These are phyloP conservation scores for Dryocosmus kuriphilus DNA, from an alignment of 2,888 invertebrate genomes.

Conservation along the genomic window DNA sequence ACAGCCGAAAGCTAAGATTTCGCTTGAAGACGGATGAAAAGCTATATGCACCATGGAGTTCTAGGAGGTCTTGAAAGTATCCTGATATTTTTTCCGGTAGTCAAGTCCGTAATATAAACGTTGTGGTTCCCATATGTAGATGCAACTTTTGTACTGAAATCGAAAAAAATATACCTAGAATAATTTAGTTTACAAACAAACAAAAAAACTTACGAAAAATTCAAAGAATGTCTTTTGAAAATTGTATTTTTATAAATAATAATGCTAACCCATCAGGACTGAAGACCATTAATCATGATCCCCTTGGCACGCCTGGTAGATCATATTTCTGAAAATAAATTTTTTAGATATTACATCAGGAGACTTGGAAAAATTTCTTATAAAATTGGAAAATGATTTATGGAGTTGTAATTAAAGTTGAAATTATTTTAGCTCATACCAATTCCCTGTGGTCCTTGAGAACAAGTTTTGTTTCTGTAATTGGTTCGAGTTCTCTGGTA, in stretches of 20 bases:
- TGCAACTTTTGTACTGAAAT: constrained; percentile 86
- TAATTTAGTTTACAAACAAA: no score
- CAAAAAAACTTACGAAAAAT: no score
- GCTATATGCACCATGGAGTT: constrained; percentile 95
- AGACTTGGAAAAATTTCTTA: neutral
- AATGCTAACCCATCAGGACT: constrained; percentile 88
- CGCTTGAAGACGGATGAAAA: constrained; percentile 90
- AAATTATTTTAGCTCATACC: constrained; percentile 76
- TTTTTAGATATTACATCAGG: neutral
- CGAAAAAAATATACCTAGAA: neutral
- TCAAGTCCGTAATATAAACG: constrained; percentile 89
- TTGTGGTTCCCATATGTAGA: constrained; percentile 95
- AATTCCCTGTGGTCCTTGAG: constrained; percentile 81
- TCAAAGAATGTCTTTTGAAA: neutral
- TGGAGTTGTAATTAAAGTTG: neutral
- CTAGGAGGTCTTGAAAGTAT: constrained; percentile 90
- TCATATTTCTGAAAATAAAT: constrained; percentile 82
- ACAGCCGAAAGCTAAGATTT: constrained; percentile 92
- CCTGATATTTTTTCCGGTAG: constrained; percentile 87
- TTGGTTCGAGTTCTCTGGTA: constrained; percentile 80
- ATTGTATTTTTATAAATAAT: constrained; percentile 22
- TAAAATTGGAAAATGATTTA: neutral
- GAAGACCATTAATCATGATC: constrained; percentile 92
- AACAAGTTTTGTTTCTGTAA: constrained; percentile 84
- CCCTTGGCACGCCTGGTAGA: constrained; percentile 86